Evolutionary conservation across 2,888 invertebrate genomes (phyloP).

Genomic region (Blera fallax): DNA sequence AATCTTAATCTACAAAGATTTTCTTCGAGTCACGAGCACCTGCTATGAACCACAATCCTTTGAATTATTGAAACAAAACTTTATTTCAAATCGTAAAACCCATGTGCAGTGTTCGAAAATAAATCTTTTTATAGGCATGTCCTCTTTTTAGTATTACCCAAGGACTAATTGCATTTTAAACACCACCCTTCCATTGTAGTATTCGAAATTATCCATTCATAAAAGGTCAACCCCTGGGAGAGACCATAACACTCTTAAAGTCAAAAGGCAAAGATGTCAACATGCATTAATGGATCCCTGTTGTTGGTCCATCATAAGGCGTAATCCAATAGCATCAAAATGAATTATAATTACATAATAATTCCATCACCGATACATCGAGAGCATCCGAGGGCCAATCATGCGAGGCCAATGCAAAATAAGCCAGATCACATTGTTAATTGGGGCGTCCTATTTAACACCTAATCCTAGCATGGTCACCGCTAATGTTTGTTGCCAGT

Average conservation of each 20-base stretch:
- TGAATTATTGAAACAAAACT: neutral
- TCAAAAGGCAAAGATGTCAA: neutral
- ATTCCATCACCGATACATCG: neutral
- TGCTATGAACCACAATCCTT: too few species aligned
- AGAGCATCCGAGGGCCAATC: neutral
- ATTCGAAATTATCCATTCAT: too few species aligned
- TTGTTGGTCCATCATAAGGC: neutral
- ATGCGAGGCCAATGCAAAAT: neutral
- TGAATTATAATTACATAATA: slow-evolving; percentile 7
- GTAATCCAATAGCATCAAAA: neutral
- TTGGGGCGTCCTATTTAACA: slow-evolving; percentile 31
- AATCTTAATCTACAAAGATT: neutral
- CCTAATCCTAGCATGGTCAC: slow-evolving; percentile 40
- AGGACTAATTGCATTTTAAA: too few species aligned
- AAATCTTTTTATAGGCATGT: too few species aligned
- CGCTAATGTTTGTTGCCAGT: slow-evolving; percentile 19
- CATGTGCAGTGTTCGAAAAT: too few species aligned
- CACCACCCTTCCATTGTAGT: too few species aligned
- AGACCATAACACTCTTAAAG: neutral
- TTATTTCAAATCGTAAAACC: neutral
- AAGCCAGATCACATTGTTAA: slow-evolving; percentile 38
- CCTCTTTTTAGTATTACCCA: too few species aligned
- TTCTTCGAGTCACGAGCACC: neutral
- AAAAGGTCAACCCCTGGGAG: too few species aligned
- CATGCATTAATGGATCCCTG: neutral